Percentiles rank a stretch among this genome's conserved stretches.
phyloP scores from a whole-genome alignment of 2,888 invertebrate genomes.

The Drosophila nr. perissopoda region DNA sequence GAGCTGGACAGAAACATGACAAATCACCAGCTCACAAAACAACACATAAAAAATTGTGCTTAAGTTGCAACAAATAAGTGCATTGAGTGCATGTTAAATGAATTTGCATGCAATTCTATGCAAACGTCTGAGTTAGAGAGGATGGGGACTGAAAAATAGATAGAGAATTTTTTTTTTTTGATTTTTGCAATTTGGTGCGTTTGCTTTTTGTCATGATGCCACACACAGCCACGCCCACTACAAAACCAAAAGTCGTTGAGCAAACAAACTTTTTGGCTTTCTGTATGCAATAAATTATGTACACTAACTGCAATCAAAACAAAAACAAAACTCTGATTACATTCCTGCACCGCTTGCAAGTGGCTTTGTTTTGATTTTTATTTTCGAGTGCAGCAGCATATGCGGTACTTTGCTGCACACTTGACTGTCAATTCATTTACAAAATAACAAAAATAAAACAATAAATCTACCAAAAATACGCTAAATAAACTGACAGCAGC shows the following conservation, averaged over 20 bases:
- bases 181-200: slow-evolving; percentile 58
- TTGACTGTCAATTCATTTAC: slow-evolving; percentile 70
- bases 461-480: slow-evolving; percentile 6
- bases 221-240: neutral
- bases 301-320: slow-evolving; percentile 71
- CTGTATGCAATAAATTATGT: slow-evolving; percentile 70
- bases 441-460: slow-evolving; percentile 15
- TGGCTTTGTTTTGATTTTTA: slow-evolving; percentile 25
- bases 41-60: slow-evolving; percentile 41
- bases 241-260: slow-evolving; percentile 40
- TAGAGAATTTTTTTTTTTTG: slow-evolving; percentile 36
- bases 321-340: slow-evolving; percentile 51
- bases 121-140: neutral
- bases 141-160: neutral
- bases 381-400: slow-evolving; percentile 13
- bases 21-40: slow-evolving; percentile 24
- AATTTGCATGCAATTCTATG: slow-evolving; percentile 61
- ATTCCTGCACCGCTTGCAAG: slow-evolving; percentile 31
- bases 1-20: slow-evolving; percentile 10
- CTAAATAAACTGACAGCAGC: slow-evolving; percentile 36
- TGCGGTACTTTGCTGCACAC: slow-evolving; percentile 57
- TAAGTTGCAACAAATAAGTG: slow-evolving; percentile 46
- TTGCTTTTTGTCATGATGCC: slow-evolving; percentile 31
- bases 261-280: slow-evolving; percentile 55
- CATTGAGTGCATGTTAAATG: slow-evolving; percentile 33